Evolutionary conservation across 2,113 vertebrate species (phyloP).

Genomic region (Polypterus bichir): DNA sequence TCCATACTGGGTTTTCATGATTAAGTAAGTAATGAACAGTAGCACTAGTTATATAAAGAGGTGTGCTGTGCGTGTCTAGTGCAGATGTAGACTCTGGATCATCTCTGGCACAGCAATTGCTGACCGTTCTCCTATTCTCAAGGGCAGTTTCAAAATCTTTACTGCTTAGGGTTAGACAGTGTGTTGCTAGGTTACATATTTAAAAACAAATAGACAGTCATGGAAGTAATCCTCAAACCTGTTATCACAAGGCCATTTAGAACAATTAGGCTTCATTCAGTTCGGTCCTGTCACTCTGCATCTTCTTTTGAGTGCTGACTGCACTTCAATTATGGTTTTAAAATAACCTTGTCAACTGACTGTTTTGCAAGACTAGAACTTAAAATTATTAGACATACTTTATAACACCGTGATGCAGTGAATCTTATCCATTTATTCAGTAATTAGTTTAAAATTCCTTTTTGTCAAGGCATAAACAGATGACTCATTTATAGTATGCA

Average conservation of each 20-base stretch:
- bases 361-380: constrained; percentile 24
- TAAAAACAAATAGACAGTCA: constrained; percentile 28
- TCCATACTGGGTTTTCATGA: too few species aligned
- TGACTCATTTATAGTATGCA: too few species aligned
- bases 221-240: constrained; percentile 49
- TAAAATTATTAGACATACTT: too few species aligned
- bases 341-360: constrained; percentile 56
- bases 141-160: background rate
- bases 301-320: constrained; percentile 48
- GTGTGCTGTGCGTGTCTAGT: too few species aligned
- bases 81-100: too few species aligned
- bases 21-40: too few species aligned
- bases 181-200: constrained; percentile 22
- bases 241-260: constrained; percentile 46
- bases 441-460: too few species aligned
- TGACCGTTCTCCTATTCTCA: background rate
- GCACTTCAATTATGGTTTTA: constrained; percentile 44
- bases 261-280: constrained; percentile 47
- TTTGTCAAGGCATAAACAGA: too few species aligned
- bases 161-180: constrained; percentile 18
- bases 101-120: too few species aligned
- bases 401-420: too few species aligned
- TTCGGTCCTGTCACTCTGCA: constrained; percentile 51
- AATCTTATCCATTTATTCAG: too few species aligned
- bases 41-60: too few species aligned